Evolutionary conservation across 2,888 invertebrate species (phyloP), one percentile per base, ranked within the genome.

Genomic region (Salticus scenicus): DNA sequence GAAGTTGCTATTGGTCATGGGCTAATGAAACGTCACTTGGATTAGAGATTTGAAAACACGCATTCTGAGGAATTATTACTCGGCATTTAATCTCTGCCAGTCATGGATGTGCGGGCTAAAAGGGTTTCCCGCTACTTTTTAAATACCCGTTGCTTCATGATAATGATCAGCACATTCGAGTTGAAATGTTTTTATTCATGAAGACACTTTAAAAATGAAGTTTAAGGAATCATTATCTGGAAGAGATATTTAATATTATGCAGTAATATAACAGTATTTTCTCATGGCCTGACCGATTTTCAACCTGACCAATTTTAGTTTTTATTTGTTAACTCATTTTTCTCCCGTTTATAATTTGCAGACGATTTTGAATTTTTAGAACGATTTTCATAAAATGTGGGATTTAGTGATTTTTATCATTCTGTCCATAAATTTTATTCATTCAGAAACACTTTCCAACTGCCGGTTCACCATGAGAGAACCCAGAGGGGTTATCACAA

Each of bases 401-500:
- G 10, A 10, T 10, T 10, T 37, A 4, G 37, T 4, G 37, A 37
- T 37, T 7, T 4, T 37, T 37, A 10, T 37, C 10, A 37, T 7
- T 37, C 10, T 37, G 4, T 37, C 37, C 37, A 4, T 4, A 7
- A 37, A 37, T 37, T 37, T 7, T 7, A 37, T 7, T 7, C 37
- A 37, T 7, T 4, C 37, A 37, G 10, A 37, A 37, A 37, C 37
- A 7, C 7, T 37, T 37, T 37, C 70, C 17, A 78, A 70, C 17
- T 87, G 87, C 51, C 70, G 87, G 12, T 24, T 64, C 24, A 84
- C 77, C 24, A 72, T 87, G 76, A 79, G 77, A 24, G 87, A 84
- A 10, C 87, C 80, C 4, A 37, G 57, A 17, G 96, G 96, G 64
- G 92, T 94, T 76, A 94, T 97, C 74, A 94, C 94, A 88, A 96